These are phyloP conservation scores for Lithophane socia DNA, from an alignment of 2,888 invertebrate species.

Conservation along the genomic window DNA sequence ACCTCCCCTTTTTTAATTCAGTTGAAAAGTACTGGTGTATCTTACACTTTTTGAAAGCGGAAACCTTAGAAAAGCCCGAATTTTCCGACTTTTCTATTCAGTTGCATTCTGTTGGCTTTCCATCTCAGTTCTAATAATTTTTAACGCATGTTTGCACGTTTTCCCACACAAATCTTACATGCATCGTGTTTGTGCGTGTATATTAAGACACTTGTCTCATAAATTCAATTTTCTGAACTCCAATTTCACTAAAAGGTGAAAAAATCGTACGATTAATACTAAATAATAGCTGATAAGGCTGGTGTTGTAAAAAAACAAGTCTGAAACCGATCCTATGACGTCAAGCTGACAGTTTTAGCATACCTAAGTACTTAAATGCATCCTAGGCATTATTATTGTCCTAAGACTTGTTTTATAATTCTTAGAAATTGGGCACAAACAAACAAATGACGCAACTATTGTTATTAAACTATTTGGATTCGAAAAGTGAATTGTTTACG, in stretches of 20 bases:
- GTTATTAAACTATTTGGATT: slow-evolving; percentile 21
- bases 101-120: not conserved
- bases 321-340: slow-evolving; percentile 11
- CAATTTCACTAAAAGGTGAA: slow-evolving; percentile 23
- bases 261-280: no score
- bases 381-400: not conserved
- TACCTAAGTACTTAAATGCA: not conserved
- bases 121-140: not conserved
- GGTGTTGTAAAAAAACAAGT: slow-evolving; percentile 14
- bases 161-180: not conserved
- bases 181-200: not conserved
- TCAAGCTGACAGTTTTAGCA: slow-evolving; percentile 19
- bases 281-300: slow-evolving; percentile 11
- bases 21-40: not conserved
- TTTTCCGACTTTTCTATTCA: not conserved
- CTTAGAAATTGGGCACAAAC: slow-evolving; percentile 28
- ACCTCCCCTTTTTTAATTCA: not conserved
- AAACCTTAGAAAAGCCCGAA: not conserved
- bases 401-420: slow-evolving; percentile 17
- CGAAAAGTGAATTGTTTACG: slow-evolving; percentile 33
- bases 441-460: slow-evolving; percentile 37
- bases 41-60: not conserved
- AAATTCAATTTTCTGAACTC: not conserved
- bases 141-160: not conserved
- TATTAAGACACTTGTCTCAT: not conserved